Evolutionary conservation across 2,888 invertebrate species (phyloP).

Genomic region (Agrochola circellaris): DNA sequence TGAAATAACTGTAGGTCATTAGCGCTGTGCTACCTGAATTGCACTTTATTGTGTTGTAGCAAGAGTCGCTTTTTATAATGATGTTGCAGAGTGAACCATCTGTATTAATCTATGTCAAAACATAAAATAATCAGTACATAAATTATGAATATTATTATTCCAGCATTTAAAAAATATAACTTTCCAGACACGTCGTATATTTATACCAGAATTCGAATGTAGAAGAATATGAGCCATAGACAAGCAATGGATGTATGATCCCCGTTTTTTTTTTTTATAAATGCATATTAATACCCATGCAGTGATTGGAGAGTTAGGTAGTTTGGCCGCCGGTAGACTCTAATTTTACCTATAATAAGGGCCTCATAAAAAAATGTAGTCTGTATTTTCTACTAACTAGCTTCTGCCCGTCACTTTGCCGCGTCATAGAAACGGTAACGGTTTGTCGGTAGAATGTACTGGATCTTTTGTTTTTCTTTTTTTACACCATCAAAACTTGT

Average conservation of each 20-base stretch:
- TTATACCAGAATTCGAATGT: slow-evolving; percentile 42
- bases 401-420: too few relatives aligned
- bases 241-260: slow-evolving; percentile 37
- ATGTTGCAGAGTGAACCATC: too few relatives aligned
- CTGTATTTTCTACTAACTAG: too few relatives aligned
- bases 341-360: too few relatives aligned
- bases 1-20: too few relatives aligned
- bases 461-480: too few relatives aligned
- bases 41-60: too few relatives aligned
- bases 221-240: slow-evolving; percentile 48
- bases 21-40: too few relatives aligned
- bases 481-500: too few relatives aligned
- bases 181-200: slow-evolving; percentile 45
- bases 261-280: background rate
- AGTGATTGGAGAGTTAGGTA: background rate
- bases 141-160: background rate
- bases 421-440: too few relatives aligned
- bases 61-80: too few relatives aligned
- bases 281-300: slow-evolving; percentile 13
- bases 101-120: background rate
- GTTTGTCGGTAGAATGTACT: too few relatives aligned
- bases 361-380: background rate
- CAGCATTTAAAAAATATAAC: background rate
- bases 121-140: background rate
- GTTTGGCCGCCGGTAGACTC: background rate